Base-by-base conservation (phyloP, 2,888 invertebrate genomes). In the Eremobia ochroleuca region DNA sequence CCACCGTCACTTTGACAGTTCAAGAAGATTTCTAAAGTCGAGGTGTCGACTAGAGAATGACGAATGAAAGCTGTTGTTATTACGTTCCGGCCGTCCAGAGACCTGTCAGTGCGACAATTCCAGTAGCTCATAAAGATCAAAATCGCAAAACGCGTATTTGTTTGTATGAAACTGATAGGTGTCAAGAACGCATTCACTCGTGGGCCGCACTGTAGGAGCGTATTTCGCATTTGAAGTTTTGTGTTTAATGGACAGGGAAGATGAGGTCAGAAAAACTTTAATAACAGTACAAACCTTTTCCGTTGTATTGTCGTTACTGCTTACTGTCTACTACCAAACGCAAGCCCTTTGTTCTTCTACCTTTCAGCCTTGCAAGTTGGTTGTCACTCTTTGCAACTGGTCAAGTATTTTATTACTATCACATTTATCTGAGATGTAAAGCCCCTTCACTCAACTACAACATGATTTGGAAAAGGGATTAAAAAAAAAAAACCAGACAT, bases 31-130 rank as follows among this genome's bases (percentile, higher is more conserved):
- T 11, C 4, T 59, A 61, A 4, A 9, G 25, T 28, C 9, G 15
- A 66, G 28, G 9, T 8, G 52, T 40, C 18, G 28, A 40, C 25
- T 52, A 52, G 49, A 49, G 9, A 40, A 21, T 52, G 28, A n/a
- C 31, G 4, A 69, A 77, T 67, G 11, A 61, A 61, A 66, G n/a
- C 28, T 4, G 34, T 34, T 8, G 59, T 52, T 76, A 43, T 40
- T 76, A 46, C 46, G 18, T 18, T 46, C 46, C 46, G 46, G 18
- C 46, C 46, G 3, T 46, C 46, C 46, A 46, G 18, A 46, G 5
- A 46, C 5, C 46, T 18, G 4, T 46, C 18, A 18, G 46, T 6
- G 46, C 6, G 18, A 6, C 6, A 21, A 5, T 21, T 46, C 49
- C 21, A 49, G 21, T 49, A 49, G 49, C 6, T 21, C 21, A 49